Conservation (phyloP, 2,113 vertebrate genomes). For the Nannospalax galili region DNA sequence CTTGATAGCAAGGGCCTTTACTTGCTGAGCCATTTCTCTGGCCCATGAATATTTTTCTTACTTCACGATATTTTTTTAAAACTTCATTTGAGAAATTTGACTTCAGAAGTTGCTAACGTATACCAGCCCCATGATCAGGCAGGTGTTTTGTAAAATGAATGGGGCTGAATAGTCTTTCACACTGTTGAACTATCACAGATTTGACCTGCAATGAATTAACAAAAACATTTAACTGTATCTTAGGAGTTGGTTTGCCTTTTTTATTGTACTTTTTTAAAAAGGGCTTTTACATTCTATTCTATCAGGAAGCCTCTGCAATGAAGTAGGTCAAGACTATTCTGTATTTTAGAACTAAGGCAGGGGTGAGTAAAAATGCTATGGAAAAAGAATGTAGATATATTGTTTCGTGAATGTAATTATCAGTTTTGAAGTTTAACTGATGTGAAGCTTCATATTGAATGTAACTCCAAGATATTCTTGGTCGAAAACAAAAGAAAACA, state of each 20-base stretch:
- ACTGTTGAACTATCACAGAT: conserved; percentile 3
- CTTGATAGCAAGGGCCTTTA: background rate
- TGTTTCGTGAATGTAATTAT: background rate
- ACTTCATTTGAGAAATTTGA: background rate
- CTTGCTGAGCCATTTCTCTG: background rate
- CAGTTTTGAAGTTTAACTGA: background rate
- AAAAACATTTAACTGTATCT: background rate
- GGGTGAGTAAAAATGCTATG: background rate
- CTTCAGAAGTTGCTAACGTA: background rate
- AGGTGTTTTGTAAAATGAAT: background rate
- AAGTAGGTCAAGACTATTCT: background rate
- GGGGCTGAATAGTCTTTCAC: background rate
- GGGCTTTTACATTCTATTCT: background rate
- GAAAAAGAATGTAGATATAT: background rate
- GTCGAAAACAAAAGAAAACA: too few species aligned
- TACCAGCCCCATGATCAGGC: background rate
- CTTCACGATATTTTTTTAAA: background rate
- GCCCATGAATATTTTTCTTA: background rate
- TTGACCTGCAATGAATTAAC: background rate
- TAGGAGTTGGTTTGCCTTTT: background rate
- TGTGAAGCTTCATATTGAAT: background rate
- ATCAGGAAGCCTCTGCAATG: background rate
- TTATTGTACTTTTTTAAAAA: background rate
- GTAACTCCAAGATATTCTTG: background rate
- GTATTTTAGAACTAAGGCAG: background rate